These are phyloP conservation scores for Margaritifera margaritifera DNA, from an alignment of 2,888 invertebrate species.

Conservation along the genomic window DNA sequence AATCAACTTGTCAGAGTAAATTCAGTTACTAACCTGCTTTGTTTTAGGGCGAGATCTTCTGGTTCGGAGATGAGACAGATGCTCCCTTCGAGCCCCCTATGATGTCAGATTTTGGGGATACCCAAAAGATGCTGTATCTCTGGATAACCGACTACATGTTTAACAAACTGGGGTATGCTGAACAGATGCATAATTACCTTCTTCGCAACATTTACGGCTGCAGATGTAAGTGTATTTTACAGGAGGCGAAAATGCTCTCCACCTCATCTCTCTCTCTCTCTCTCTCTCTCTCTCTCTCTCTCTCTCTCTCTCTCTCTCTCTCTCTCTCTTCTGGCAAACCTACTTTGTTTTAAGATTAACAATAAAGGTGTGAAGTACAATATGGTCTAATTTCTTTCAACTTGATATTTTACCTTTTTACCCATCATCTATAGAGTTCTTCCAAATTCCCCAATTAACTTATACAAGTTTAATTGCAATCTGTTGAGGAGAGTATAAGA, in stretches of 20 bases:
- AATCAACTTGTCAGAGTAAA: no score
- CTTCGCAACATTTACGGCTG: conserved; percentile 44
- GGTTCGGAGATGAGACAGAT: conserved; percentile 35
- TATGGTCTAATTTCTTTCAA: no score
- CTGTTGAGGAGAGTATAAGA: no score
- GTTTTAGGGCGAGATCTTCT: conserved; percentile 48
- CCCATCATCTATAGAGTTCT: no score
- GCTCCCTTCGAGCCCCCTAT: conserved; percentile 36
- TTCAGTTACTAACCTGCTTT: not conserved
- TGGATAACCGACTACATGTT: conserved; percentile 53
- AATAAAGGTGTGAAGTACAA: no score
- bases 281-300: not conserved
- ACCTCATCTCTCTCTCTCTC: not conserved
- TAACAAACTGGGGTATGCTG: conserved; percentile 41
- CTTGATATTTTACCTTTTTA: no score
- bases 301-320: not conserved
- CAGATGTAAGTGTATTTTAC: conserved; percentile 40
- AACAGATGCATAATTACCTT: conserved; percentile 45
- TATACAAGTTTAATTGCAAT: no score
- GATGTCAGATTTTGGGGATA: conserved; percentile 29
- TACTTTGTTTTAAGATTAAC: not conserved
- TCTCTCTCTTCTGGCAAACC: not conserved
- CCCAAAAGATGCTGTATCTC: conserved; percentile 47
- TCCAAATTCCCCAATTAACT: no score
- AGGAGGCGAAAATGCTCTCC: no score